Conservation (phyloP, 2,797 vertebrate species). For the Leptoclinus maculatus region DNA sequence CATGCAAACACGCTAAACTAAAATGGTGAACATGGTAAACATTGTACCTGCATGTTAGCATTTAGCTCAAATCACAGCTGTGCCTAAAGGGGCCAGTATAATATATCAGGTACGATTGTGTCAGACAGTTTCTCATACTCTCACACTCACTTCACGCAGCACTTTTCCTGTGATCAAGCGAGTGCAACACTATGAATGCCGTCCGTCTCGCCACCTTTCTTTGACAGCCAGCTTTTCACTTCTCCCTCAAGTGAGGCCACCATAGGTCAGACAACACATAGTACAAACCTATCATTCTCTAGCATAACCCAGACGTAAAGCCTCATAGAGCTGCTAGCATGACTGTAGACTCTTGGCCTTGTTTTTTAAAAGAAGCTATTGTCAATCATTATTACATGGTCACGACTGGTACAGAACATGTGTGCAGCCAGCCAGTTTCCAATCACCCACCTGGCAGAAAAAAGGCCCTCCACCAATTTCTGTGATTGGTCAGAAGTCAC, state of each 20-base stretch:
- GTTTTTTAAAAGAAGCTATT: not conserved
- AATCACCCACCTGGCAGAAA: constrained; percentile 89
- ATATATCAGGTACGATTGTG: too few relatives aligned
- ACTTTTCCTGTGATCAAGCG: too few relatives aligned
- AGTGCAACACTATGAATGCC: not conserved
- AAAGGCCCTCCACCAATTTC: constrained; percentile 90
- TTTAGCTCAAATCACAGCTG: not conserved
- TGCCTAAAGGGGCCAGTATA: not conserved
- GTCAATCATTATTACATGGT: not conserved
- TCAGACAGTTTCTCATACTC: too few relatives aligned
- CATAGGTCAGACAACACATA: not conserved
- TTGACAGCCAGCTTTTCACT: not conserved
- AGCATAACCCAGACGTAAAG: not conserved
- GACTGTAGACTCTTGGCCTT: not conserved
- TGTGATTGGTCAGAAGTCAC: constrained; percentile 88
- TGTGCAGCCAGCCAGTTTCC: not conserved
- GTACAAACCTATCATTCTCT: not conserved
- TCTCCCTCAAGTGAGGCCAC: not conserved
- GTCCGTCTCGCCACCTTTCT: not conserved
- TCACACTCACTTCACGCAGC: too few relatives aligned
- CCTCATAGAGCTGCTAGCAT: not conserved
- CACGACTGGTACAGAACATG: not conserved
- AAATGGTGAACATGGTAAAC: too few relatives aligned
- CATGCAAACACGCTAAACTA: too few relatives aligned
- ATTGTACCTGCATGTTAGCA: not conserved